phyloP scores from a whole-genome alignment of 1,140 invertebrate genomes.

The Triops cancriformis region DNA sequence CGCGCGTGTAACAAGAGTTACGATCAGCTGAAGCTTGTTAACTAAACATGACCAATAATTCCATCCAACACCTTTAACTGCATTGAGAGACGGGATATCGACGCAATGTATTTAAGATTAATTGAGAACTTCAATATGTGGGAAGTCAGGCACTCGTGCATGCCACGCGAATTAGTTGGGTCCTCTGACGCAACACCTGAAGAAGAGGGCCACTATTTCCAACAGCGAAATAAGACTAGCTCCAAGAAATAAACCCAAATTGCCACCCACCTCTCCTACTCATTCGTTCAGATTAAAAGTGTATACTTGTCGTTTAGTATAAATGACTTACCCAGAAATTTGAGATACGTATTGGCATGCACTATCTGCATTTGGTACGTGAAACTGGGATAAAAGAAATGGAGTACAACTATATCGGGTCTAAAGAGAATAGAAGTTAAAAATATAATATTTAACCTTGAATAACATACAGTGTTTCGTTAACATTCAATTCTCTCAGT shows the following conservation, averaged over 20 bases:
- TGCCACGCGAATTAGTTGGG: too few species aligned
- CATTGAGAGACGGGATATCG: too few species aligned
- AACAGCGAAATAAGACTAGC: slow-evolving; percentile 24
- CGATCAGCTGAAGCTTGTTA: too few species aligned
- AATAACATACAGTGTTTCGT: too few species aligned
- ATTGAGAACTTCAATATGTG: too few species aligned
- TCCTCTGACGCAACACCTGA: not conserved
- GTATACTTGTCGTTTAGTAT: not conserved
- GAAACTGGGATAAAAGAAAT: not conserved
- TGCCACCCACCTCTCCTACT: slow-evolving; percentile 24
- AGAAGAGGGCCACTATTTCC: slow-evolving; percentile 12
- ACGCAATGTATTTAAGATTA: too few species aligned
- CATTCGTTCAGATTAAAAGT: not conserved
- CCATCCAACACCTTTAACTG: too few species aligned
- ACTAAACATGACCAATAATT: too few species aligned
- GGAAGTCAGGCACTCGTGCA: too few species aligned
- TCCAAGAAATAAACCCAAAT: slow-evolving; percentile 23
- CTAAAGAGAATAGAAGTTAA: not conserved
- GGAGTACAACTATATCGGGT: not conserved
- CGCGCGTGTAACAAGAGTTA: too few species aligned
- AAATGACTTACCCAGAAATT: not conserved
- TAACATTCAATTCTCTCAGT: too few species aligned
- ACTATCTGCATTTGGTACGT: not conserved
- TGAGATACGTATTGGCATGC: not conserved
- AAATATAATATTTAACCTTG: not conserved